Evolutionary conservation across 1,140 invertebrate species (phyloP).

Genomic region (Trypoxylus dichotomus): DNA sequence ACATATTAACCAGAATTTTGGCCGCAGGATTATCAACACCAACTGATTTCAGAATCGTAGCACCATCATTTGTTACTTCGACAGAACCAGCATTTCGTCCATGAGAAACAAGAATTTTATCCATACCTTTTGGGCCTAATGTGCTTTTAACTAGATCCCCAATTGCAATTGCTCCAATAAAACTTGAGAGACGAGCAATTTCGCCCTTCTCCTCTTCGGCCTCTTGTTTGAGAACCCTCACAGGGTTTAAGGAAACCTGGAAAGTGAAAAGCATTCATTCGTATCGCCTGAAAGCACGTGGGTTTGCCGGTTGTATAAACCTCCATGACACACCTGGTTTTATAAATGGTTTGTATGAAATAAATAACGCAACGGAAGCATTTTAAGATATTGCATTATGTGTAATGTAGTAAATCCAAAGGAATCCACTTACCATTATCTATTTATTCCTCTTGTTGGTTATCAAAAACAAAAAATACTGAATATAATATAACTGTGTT

Average conservation of each 20-base stretch:
- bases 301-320: slow-evolving; percentile 11
- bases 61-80: slow-evolving; percentile 98
- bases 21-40: slow-evolving; percentile 99
- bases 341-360: background rate
- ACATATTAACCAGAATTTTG: slow-evolving; percentile 98
- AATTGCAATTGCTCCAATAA: slow-evolving; percentile 97
- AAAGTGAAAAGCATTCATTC: slow-evolving; percentile 18
- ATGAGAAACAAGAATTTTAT: slow-evolving; percentile 94
- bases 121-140: slow-evolving; percentile 99
- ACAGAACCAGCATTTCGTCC: slow-evolving; percentile 83
- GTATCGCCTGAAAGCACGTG: background rate
- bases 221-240: slow-evolving; percentile 90
- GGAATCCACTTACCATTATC: background rate
- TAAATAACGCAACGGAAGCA: background rate
- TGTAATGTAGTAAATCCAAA: background rate
- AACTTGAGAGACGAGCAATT: slow-evolving; percentile 92
- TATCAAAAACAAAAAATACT: background rate
- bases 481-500: background rate
- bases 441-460: background rate
- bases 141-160: slow-evolving; percentile 98
- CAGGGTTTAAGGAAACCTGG: slow-evolving; percentile 88
- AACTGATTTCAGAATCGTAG: slow-evolving; percentile 95
- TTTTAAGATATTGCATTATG: background rate
- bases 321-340: slow-evolving; percentile 29
- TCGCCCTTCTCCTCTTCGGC: slow-evolving; percentile 98